Evolutionary conservation across 2,113 vertebrate genomes (phyloP), one percentile per base, ranked within the genome.

Genomic region (Macrotus californicus): DNA sequence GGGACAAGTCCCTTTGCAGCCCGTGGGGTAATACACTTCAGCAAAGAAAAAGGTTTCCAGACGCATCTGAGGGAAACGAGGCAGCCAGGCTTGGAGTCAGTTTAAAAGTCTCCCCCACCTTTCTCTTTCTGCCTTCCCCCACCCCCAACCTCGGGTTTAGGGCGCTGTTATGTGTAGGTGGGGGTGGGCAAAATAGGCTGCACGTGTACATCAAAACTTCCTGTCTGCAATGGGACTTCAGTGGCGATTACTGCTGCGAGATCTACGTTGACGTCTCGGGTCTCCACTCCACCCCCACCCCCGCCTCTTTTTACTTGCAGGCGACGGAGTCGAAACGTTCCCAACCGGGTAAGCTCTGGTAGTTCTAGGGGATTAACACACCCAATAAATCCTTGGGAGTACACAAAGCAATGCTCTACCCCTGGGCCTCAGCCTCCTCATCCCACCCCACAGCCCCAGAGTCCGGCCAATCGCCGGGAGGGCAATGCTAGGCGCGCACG

Each of bases 181-280:
- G 76, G 70, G 61, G 67, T 12, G 39, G 50, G n/a, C 81, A 52
- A 84, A 69, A 79, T 29, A 70, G 67, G 52, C 46, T 85, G 70
- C 88, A 59, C 64, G 34, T 83, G 85, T 52, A 72, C 86, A 79
- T 50, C 81, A 59, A 82, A 95, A 97, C 88, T 97, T 94, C 91
- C 95, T 92, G 89, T 77, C 7, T 87, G 88, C 34, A 56, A 22
- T 7, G 88, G 77, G 86, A 89, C 82, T 86, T 87, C 43, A 61
- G 92, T 59, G 88, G 77, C 29, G 34, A 29, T 67, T 67, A 64
- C 72, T 70, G 77, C 61, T 80, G 56, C 1, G 79, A 91, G 79
- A 94, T 41, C 36, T 86, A 14, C 14, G 64, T 64, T 89, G 94
- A 86, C 39, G 50, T 91, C 64, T 77, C 39, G 13, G 67, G 31